Evolutionary conservation across 2,797 vertebrate species (phyloP), one percentile per base, ranked within the genome.

Genomic region (Pygocentrus nattereri): DNA sequence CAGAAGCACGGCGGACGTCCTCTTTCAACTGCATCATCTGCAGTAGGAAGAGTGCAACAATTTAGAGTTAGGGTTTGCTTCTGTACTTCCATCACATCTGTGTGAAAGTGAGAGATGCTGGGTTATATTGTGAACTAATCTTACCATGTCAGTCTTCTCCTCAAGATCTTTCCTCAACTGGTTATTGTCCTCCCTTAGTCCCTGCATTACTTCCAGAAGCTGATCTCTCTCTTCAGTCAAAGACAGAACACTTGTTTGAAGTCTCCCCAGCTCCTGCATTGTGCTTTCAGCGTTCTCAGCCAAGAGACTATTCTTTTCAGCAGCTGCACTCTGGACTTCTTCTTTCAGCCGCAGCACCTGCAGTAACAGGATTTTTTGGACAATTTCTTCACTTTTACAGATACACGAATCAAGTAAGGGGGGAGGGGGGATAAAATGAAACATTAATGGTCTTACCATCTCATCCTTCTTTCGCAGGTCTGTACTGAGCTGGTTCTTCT

Each of bases 221-320:
- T 91, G 84, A 18, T 90, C 89, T 81, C 88, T 94, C 82, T 94
- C 92, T 50, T 89, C 87, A 34, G 83, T 82, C 49, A 95, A 82
- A 62, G 77, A 80, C 13, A 76, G 85, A 41, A 89, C 78, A 15
- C 88, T 86, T 54, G 90, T 88, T 34, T 88, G 89, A 34, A 84
- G 76, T 15, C 68, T 62, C 70, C 86, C 74, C 54, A 76, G 12
- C 61, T 87, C 71, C 23, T 31, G 68, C 65, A 44, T 25, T 15
- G 41, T 50, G 19, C n/a, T 67, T 56, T 81, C 72, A 12, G 13
- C 0, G 25, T 4, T 87, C 78, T 90, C 85, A 62, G 77, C 82
- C 0, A 87, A 12, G 2, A 91, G 85, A 16, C 0, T 0, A 15
- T 89, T 78, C 75, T 79, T 84, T 81, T 91, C 87, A 0, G 70